Conservation (phyloP, 2,113 vertebrate species). For the Pygoscelis antarcticus region DNA sequence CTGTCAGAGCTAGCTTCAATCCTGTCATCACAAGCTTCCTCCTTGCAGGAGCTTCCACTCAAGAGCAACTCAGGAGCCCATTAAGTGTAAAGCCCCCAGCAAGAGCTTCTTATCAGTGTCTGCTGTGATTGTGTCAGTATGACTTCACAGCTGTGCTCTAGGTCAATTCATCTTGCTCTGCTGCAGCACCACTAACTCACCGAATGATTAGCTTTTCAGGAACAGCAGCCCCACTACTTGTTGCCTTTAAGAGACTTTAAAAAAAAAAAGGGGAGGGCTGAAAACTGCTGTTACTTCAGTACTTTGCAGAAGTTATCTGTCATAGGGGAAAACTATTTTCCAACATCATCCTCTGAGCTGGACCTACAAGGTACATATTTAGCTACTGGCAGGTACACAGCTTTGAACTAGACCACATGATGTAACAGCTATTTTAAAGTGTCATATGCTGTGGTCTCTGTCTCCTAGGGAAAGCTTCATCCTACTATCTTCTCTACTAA, state of each 20-base stretch:
- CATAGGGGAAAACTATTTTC: background rate
- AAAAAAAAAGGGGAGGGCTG: background rate
- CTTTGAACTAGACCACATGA: background rate
- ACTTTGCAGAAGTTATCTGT: background rate
- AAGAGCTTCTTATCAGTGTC: constrained; percentile 52
- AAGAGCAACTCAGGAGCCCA: constrained; percentile 38
- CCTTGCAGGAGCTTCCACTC: constrained; percentile 42
- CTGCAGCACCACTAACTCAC: constrained; percentile 1
- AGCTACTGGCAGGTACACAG: background rate
- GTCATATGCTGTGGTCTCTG: background rate
- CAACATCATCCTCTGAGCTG: background rate
- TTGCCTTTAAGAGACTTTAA: background rate
- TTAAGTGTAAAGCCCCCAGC: constrained; percentile 41
- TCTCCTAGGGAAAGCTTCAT: background rate
- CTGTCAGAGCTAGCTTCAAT: constrained; percentile 47
- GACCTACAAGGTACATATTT: background rate
- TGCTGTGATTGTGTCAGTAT: constrained; percentile 50
- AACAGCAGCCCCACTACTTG: background rate
- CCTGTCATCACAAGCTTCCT: constrained; percentile 22
- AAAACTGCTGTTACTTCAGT: background rate
- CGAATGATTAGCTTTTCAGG: background rate
- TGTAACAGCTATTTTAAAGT: background rate
- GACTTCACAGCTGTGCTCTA: constrained; percentile 52
- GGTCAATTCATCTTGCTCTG: constrained; percentile 31
- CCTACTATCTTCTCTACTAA: background rate